Conservation (phyloP, 2,888 invertebrate genomes). For the Sphecodes monilicornis region DNA sequence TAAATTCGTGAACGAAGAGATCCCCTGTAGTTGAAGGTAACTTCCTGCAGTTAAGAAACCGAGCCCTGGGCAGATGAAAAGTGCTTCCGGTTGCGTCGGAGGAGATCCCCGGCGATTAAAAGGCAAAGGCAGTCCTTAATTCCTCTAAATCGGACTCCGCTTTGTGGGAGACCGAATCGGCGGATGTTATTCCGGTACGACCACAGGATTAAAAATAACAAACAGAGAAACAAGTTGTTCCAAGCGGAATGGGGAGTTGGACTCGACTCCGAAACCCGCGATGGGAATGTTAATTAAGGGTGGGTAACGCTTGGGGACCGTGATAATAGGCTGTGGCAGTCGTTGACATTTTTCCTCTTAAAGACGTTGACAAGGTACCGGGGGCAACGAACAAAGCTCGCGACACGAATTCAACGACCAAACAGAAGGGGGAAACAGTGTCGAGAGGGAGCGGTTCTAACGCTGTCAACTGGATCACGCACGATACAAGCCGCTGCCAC, state of each 20-base stretch:
- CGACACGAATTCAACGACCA: conserved; percentile 24
- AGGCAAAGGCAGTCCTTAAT: conserved; percentile 8
- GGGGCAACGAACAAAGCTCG: conserved; percentile 22
- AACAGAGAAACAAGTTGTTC: conserved; percentile 16
- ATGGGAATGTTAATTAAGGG: conserved; percentile 36
- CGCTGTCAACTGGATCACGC: conserved; percentile 14
- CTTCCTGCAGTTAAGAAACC: conserved; percentile 4
- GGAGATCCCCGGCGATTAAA: conserved; percentile 7
- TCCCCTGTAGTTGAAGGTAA: not conserved
- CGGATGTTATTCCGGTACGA: conserved; percentile 1
- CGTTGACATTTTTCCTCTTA: conserved; percentile 39
- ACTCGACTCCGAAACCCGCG: conserved; percentile 7
- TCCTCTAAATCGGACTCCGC: conserved; percentile 13
- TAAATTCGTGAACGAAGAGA: not conserved
- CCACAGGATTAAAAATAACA: conserved; percentile 26
- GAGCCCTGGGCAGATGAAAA: not conserved
- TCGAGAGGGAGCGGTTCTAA: conserved; percentile 20
- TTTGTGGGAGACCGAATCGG: conserved; percentile 3
- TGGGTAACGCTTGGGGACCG: conserved; percentile 18
- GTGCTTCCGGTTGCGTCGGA: conserved; percentile 7
- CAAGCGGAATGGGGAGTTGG: not conserved
- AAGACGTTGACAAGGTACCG: conserved; percentile 25
- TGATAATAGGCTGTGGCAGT: conserved; percentile 28
- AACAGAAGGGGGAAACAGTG: conserved; percentile 22
- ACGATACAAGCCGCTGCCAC: not conserved